Percentiles rank a stretch among this genome's conserved stretches.
Evolutionary conservation across 2,797 vertebrate species (phyloP).

Genomic region (Scomberomorus guttatus): DNA sequence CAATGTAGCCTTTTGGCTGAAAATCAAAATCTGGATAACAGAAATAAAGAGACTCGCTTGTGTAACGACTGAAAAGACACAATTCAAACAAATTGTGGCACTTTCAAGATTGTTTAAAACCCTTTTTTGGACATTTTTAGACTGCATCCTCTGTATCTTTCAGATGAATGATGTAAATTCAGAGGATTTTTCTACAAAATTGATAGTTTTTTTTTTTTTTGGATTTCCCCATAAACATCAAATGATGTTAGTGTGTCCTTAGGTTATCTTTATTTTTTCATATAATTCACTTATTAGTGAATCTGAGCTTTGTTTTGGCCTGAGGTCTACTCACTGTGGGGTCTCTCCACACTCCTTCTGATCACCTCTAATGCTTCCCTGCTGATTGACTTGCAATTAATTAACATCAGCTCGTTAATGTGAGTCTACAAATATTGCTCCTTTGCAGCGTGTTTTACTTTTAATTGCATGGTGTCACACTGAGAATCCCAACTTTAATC

Average conservation of each 20-base stretch:
- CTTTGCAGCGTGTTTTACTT: conserved; percentile 36
- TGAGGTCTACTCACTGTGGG: conserved; percentile 43
- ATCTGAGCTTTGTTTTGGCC: conserved; percentile 37
- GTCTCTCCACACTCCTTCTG: conserved; percentile 31
- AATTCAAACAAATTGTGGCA: not conserved
- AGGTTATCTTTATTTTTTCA: conserved; percentile 17
- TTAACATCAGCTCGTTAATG: conserved; percentile 45
- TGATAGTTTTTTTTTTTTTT: not conserved
- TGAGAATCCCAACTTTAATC: conserved; percentile 50
- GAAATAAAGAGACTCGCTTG: not conserved
- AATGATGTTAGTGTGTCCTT: conserved; percentile 15
- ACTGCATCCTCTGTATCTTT: not conserved
- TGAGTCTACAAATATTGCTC: conserved; percentile 30
- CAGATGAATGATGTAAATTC: not conserved
- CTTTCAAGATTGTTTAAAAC: not conserved
- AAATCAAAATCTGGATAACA: conserved; percentile 15
- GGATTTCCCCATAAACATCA: conserved; percentile 19
- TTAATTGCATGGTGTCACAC: conserved; percentile 67
- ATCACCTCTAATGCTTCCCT: conserved; percentile 42
- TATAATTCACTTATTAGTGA: conserved; percentile 18
- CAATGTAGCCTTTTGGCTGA: conserved; percentile 20
- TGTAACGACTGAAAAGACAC: not conserved
- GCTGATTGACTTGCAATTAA: conserved; percentile 58
- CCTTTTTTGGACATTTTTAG: not conserved
- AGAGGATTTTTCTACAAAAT: not conserved